Base-by-base conservation (phyloP, 2,113 vertebrate species). In the Pontoporia blainvillei region DNA sequence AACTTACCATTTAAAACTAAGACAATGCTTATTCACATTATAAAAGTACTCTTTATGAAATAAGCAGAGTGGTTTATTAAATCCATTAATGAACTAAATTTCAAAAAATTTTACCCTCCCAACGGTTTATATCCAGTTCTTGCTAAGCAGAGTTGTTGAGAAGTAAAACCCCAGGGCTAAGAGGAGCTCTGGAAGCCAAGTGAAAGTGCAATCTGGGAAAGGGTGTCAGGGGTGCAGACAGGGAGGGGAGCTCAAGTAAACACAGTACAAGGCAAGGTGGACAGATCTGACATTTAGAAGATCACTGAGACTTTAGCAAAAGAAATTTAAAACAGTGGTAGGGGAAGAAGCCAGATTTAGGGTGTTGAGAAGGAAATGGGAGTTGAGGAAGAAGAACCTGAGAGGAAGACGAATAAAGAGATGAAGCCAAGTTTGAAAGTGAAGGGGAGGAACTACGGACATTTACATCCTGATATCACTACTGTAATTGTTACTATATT, bases 21-120 rank as follows among this genome's bases (percentile, higher is more conserved):
- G 27, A 75, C 94, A 49, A 82, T 75, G 27, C 36, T 94, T 95
- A 61, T 73, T 85, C 59, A 85, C 27, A 88, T 81, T 91, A 85
- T 41, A 71, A 86, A 94, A 92, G 1, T 8, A 66, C 49, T 86
- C 27, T 71, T 88, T 41, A 88, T 11, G 86, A 94, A 94, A 82
- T 90, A 92, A 49, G 44, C 2, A 61, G 17, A 91, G 46, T n/a
- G 17, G 44, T 12, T 92, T 86, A 69, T 66, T 71, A 92, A 94
- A 83, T 83, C 66, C 61, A 90, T 39, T 78, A 72, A 71, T 91
- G 36, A 91, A 61, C 76, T 94, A 81, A 88, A 78, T 92, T 69
- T 73, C n/a, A 75, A 95, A 64, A 85, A 62, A 69, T 5, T 82
- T 36, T 66, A 94, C 52, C 5, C 52, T 94, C 69, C 27, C 78